Percentiles rank a stretch among this genome's conserved stretches.
phyloP scores from a whole-genome alignment of 2,888 invertebrate species.

The Euzophera pinguis region DNA sequence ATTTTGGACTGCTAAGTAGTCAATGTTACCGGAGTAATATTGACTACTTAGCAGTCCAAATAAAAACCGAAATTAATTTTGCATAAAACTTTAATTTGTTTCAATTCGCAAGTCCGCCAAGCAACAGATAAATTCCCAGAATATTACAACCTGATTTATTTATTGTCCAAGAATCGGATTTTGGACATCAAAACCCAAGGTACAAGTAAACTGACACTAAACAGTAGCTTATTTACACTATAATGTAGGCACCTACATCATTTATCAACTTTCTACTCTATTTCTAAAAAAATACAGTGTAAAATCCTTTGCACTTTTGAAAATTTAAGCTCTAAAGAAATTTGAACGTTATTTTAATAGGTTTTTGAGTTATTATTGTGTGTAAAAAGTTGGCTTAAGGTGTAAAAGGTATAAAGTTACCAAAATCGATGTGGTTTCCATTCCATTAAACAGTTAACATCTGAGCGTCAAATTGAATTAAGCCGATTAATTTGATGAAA shows the following conservation, averaged over 20 bases:
- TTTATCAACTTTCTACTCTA: slow-evolving; percentile 31
- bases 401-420: slow-evolving; percentile 57
- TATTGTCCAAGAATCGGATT: slow-evolving; percentile 56
- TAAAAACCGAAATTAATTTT: neutral
- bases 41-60: too few species aligned
- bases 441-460: slow-evolving; percentile 66
- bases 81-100: neutral
- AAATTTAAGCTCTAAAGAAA: neutral
- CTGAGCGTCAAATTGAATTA: slow-evolving; percentile 62
- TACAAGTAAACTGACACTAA: slow-evolving; percentile 68
- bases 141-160: slow-evolving; percentile 44
- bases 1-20: too few species aligned
- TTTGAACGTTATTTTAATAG: slow-evolving; percentile 12
- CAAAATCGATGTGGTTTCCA: slow-evolving; percentile 70
- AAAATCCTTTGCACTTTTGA: slow-evolving; percentile 19
- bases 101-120: neutral
- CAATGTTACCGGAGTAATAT: too few species aligned
- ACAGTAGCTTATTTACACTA: slow-evolving; percentile 63
- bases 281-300: neutral
- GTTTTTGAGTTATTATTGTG: slow-evolving; percentile 29
- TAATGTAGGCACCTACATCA: slow-evolving; percentile 17
- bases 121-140: slow-evolving; percentile 33
- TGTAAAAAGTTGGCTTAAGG: slow-evolving; percentile 20
- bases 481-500: slow-evolving; percentile 45
- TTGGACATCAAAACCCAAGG: slow-evolving; percentile 62